Base-by-base conservation (phyloP, 1,140 invertebrate genomes). In the Leptinotarsa defecta region DNA sequence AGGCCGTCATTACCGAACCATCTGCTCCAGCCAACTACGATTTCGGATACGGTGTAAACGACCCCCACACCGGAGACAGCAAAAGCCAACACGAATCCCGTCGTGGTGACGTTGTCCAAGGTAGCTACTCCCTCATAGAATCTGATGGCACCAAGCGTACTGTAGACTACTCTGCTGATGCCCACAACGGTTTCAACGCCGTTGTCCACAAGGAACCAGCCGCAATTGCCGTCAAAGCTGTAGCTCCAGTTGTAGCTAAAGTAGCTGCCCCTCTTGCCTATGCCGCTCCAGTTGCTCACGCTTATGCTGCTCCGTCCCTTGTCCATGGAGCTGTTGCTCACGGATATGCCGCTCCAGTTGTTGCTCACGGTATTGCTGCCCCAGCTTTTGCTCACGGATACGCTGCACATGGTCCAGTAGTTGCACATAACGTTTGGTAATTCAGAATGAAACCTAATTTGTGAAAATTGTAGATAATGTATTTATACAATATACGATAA, bases 81-180 rank as follows among this genome's bases (percentile, higher is more conserved):
- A 81, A 82, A 64, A 69, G 57, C 4, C 81, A 82, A 52, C 68
- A 81, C 48, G 81, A 82, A 79, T 71, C 76, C 3, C 76, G 81
- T 62, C 70, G 79, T 48, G 81, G 81, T 68, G 79, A 83, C 49
- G 71, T 74, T 24, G 77, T 78, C 11, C 71, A 74, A 19, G 90
- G 91, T 49, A 87, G 87, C 49, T 91, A 91, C 84, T 90, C 89
- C 2, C 82, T 91, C n/a, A 86, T 90, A 19, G 90, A 92, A 75
- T 88, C 91, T 89, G 91, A 71, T 87, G 87, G 61, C 91, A 22
- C 86, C 89, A 27, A 90, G 91, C 76, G 89, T 90, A 4, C 90
- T 90, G 90, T 91, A 2, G 89, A 91, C 77, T 91, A 92, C 83
- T 90, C 90, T 8, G 89, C 89, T 20, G 89, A 89, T 81, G 83